phyloP scores from a whole-genome alignment of 2,113 vertebrate species.

The Numenius arquata region DNA sequence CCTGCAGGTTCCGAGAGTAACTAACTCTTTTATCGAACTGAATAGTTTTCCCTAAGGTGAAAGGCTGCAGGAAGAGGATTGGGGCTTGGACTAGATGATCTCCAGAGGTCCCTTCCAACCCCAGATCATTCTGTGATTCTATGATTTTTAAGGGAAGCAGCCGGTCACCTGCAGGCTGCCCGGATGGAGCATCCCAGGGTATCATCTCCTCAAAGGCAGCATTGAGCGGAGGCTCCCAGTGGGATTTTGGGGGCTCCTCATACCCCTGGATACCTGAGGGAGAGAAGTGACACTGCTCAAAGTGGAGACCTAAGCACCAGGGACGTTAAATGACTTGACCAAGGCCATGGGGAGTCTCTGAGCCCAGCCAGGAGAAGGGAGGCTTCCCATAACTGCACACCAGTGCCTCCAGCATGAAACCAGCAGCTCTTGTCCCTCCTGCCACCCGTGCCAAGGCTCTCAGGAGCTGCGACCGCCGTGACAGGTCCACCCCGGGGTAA shows the following conservation, averaged over 20 bases:
- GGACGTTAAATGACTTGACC: not conserved
- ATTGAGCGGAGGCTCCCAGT: not conserved
- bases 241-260: not conserved
- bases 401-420: not conserved
- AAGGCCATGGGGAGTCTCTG: not conserved
- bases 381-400: rapidly evolving
- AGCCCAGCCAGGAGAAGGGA: not conserved
- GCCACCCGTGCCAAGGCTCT: not conserved
- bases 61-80: not conserved
- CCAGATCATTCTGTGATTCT: too few species aligned
- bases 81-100: too few species aligned
- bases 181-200: not conserved
- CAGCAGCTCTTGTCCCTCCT: not conserved
- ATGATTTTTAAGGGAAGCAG: not conserved
- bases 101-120: too few species aligned
- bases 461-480: rapidly evolving
- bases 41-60: not conserved
- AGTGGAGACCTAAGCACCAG: not conserved
- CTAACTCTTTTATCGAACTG: rapidly evolving
- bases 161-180: too few species aligned
- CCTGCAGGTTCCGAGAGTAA: not conserved
- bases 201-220: not conserved
- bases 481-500: rapidly evolving
- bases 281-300: rapidly evolving
- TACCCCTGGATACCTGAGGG: not conserved